phyloP scores from a whole-genome alignment of 2,797 vertebrate genomes.

The Xerus rutilus region DNA sequence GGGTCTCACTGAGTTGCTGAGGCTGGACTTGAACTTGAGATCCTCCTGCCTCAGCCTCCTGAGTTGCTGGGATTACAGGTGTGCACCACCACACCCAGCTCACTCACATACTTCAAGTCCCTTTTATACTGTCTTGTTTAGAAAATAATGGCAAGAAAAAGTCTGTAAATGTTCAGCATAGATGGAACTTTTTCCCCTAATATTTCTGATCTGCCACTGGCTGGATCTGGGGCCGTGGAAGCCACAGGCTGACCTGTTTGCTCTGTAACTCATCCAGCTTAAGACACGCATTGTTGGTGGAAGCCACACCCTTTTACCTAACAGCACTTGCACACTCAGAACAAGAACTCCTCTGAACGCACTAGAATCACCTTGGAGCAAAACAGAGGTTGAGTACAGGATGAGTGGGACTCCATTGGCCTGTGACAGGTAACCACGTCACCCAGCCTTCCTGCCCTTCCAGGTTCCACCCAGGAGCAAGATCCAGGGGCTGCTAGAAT shows the following conservation, averaged over 20 bases:
- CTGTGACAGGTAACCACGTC: background rate
- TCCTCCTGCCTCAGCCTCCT: too few species aligned
- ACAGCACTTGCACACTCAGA: background rate
- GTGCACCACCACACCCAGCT: too few species aligned
- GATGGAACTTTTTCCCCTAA: too few species aligned
- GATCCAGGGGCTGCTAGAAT: background rate
- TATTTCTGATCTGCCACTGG: background rate
- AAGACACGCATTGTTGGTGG: background rate
- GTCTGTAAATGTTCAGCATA: background rate
- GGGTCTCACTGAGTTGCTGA: too few species aligned
- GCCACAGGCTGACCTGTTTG: background rate
- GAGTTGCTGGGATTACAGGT: too few species aligned
- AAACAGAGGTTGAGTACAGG: background rate
- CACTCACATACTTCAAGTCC: too few species aligned
- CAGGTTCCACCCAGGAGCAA: background rate
- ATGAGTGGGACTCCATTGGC: background rate
- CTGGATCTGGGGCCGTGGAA: background rate
- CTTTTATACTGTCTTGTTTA: background rate
- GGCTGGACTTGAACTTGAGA: too few species aligned
- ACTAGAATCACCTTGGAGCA: background rate
- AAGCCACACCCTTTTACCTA: slow-evolving; percentile 37
- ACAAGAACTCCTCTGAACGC: background rate
- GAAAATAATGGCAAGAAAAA: background rate
- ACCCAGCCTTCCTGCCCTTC: background rate
- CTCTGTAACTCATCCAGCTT: background rate